Conservation (phyloP, 2,888 invertebrate species). For the Cenopis cana region DNA sequence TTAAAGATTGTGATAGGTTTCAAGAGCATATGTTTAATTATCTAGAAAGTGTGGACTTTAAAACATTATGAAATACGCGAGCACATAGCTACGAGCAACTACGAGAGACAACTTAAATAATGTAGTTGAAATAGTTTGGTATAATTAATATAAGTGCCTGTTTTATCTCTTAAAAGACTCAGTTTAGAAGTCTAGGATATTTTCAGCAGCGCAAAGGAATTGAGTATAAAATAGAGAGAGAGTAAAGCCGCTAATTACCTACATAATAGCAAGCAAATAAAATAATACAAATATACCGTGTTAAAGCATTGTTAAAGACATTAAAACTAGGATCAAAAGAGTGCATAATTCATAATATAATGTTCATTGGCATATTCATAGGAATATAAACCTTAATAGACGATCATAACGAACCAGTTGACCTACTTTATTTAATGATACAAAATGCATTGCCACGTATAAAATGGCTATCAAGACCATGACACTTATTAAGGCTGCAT, state of each 20-base stretch:
- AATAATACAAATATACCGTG: too few species aligned
- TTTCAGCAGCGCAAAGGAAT: background rate
- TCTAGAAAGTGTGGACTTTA: background rate
- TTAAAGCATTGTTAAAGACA: too few species aligned
- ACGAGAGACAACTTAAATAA: background rate
- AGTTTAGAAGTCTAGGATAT: background rate
- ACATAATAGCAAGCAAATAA: too few species aligned
- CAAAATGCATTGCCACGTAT: background rate
- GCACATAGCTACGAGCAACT: background rate
- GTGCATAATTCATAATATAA: too few species aligned
- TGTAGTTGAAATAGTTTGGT: background rate
- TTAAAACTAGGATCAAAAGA: background rate
- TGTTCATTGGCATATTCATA: background rate
- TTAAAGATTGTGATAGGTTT: background rate
- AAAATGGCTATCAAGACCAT: background rate
- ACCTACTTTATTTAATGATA: background rate
- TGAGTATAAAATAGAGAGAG: too few species aligned
- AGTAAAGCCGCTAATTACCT: too few species aligned
- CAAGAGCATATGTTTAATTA: background rate
- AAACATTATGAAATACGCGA: background rate
- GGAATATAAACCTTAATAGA: constrained; percentile 1
- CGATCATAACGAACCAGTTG: background rate
- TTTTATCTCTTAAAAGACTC: too few species aligned
- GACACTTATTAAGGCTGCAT: background rate
- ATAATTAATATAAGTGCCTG: background rate